Percentiles rank a stretch among this genome's conserved stretches.
Evolutionary conservation across 2,797 vertebrate species (phyloP).

Genomic region (Arremon aurantiirostris): DNA sequence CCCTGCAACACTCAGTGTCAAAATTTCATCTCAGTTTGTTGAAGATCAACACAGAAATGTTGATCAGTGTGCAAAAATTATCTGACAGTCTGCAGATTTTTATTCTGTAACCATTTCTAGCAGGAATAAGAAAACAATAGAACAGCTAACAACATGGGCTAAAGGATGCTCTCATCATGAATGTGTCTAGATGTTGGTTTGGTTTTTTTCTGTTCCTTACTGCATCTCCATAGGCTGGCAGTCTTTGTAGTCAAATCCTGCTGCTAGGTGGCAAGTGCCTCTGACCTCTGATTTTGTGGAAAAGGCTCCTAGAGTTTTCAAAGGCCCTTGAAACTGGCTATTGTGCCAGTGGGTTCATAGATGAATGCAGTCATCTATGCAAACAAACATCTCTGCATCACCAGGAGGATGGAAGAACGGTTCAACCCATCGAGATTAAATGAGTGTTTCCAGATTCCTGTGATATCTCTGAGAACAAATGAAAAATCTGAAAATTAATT

Average conservation of each 20-base stretch:
- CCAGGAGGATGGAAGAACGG: not conserved
- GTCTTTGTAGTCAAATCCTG: not conserved
- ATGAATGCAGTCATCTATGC: not conserved
- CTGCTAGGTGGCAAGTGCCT: rapidly evolving
- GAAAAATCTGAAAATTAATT: slow-evolving; percentile 50
- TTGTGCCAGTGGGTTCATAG: not conserved
- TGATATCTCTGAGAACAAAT: not conserved
- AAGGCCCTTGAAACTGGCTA: not conserved
- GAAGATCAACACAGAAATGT: not conserved
- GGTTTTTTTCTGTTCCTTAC: not conserved
- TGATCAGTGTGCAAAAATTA: not conserved
- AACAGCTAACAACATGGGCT: not conserved
- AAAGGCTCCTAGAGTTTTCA: not conserved
- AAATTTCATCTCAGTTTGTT: not conserved
- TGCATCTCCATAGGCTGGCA: not conserved
- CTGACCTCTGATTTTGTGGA: not conserved
- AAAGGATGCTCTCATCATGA: not conserved
- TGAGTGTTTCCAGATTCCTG: slow-evolving; percentile 7
- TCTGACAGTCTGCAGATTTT: not conserved
- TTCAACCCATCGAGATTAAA: not conserved
- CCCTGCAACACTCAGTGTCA: not conserved
- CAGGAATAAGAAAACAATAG: not conserved
- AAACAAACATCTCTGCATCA: not conserved
- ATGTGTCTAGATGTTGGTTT: not conserved
- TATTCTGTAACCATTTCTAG: not conserved